Evolutionary conservation across 2,797 vertebrate species (phyloP).

Genomic region (Enteromius trimaculatus): DNA sequence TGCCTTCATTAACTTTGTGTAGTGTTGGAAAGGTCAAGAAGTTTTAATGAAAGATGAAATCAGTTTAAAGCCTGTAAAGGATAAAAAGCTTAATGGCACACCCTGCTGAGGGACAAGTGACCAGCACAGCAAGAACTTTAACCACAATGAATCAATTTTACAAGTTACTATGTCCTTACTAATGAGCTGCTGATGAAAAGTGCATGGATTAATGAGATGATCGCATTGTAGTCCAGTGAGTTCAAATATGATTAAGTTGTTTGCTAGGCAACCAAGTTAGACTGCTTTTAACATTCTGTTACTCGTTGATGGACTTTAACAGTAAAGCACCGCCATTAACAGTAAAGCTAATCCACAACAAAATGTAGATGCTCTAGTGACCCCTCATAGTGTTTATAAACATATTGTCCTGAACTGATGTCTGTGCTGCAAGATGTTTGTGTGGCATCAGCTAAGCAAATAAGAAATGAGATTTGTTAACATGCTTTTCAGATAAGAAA

Average conservation of each 20-base stretch:
- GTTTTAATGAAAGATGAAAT: conserved; percentile 20
- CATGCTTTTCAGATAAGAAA: conserved; percentile 22
- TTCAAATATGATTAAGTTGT: conserved; percentile 13
- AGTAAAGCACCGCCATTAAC: neutral
- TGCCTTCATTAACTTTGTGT: neutral
- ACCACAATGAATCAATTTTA: conserved; percentile 37
- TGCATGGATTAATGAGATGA: conserved; percentile 11
- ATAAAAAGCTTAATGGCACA: conserved; percentile 9
- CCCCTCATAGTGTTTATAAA: neutral
- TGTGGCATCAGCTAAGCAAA: conserved; percentile 5
- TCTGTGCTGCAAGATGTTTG: conserved; percentile 1
- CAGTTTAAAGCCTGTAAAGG: neutral
- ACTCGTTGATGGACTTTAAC: neutral
- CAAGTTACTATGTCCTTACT: conserved; percentile 35
- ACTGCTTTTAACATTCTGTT: neutral
- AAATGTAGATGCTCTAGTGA: neutral
- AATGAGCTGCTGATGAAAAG: conserved; percentile 52
- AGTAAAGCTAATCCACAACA: neutral
- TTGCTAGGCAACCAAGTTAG: neutral
- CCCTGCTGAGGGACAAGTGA: conserved; percentile 22
- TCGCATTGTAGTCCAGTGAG: neutral
- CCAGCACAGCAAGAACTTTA: conserved; percentile 23
- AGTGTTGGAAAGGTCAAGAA: neutral
- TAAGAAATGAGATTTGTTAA: conserved; percentile 21
- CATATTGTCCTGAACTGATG: neutral